phyloP scores from a whole-genome alignment of 2,888 invertebrate genomes.

The Drosophila testacea region DNA sequence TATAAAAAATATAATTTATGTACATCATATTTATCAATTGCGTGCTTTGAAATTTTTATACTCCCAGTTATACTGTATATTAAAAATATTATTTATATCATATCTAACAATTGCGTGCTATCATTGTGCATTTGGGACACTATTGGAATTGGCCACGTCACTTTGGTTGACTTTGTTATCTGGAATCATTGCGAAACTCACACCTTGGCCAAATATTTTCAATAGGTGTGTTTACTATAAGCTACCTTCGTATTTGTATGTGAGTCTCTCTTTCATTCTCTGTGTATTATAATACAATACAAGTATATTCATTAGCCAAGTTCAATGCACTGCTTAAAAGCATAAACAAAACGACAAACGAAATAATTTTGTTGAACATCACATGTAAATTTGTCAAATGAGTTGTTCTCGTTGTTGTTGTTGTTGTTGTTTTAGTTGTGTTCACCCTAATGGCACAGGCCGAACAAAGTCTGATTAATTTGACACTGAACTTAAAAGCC shows the following conservation, averaged over 20 bases:
- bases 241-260: neutral
- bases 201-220: constrained; percentile 53
- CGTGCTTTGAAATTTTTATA: constrained; percentile 1
- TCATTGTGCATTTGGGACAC: constrained; percentile 9
- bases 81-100: neutral
- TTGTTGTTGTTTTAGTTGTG: constrained; percentile 22
- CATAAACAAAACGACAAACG: constrained; percentile 36
- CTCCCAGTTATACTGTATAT: neutral
- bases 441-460: constrained; percentile 34
- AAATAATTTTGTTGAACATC: constrained; percentile 35
- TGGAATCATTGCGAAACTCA: constrained; percentile 14
- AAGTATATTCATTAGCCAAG: constrained; percentile 61
- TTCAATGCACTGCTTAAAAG: constrained; percentile 66
- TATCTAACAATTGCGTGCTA: constrained; percentile 13
- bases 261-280: neutral
- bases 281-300: constrained; percentile 37
- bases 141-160: constrained; percentile 10
- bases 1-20: neutral
- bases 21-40: neutral
- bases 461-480: constrained; percentile 75
- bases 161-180: constrained; percentile 12
- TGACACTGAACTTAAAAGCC: constrained; percentile 75
- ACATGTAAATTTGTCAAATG: constrained; percentile 61
- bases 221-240: constrained; percentile 23
- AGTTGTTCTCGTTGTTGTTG: constrained; percentile 16